These are phyloP conservation scores for Latheticus oryzae DNA, from an alignment of 2,888 invertebrate species.

Conservation along the genomic window DNA sequence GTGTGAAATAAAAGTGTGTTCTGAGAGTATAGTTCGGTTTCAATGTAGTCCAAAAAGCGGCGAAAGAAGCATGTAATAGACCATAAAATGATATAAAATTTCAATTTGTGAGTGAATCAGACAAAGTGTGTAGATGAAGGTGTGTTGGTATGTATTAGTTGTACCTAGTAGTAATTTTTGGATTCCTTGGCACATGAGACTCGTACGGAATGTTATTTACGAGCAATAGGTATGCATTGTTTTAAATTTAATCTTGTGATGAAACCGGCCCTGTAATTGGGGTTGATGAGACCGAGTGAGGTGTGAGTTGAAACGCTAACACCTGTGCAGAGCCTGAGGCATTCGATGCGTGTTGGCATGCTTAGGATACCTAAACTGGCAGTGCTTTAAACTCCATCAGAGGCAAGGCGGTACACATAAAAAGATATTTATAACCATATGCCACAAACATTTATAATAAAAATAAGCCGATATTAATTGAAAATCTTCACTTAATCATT, in stretches of 20 bases:
- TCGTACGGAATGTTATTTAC: conserved; percentile 54
- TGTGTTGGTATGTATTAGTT: conserved; percentile 12
- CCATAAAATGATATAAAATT: conserved; percentile 41
- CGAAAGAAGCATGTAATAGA: conserved; percentile 34
- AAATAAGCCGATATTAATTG: conserved; percentile 48
- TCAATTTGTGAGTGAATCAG: conserved; percentile 37
- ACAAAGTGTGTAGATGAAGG: conserved; percentile 24
- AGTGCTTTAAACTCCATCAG: conserved; percentile 45
- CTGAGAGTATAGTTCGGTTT: conserved; percentile 20
- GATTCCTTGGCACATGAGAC: conserved; percentile 38
- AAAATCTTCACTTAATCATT: conserved; percentile 46
- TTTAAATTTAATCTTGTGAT: conserved; percentile 65
- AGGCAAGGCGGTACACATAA: conserved; percentile 46
- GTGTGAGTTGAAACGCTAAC: conserved; percentile 61
- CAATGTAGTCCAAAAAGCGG: conserved; percentile 30
- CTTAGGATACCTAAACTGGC: conserved; percentile 50
- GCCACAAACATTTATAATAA: conserved; percentile 52
- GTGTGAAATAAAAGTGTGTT: conserved; percentile 30
- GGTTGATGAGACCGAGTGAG: conserved; percentile 63
- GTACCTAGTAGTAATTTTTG: conserved; percentile 39
- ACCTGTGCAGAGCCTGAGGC: conserved; percentile 62
- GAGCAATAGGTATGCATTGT: conserved; percentile 63
- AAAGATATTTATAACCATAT: conserved; percentile 55
- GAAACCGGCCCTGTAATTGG: conserved; percentile 65
- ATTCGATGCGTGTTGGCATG: conserved; percentile 61